Evolutionary conservation across 2,113 vertebrate species (phyloP).

Genomic region (Desmodus rotundus): DNA sequence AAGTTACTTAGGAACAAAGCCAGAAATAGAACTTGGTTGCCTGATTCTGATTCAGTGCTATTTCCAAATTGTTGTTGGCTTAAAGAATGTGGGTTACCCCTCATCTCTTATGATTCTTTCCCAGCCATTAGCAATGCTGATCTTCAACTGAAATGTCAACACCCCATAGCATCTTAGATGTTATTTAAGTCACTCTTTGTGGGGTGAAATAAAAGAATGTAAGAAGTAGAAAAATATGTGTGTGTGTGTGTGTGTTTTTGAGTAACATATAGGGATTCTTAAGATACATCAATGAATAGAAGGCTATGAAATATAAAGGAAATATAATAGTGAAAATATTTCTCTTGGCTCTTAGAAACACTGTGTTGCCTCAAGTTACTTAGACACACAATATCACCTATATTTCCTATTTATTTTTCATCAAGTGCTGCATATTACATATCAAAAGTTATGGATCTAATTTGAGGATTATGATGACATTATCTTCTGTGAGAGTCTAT

Average conservation of each 20-base stretch:
- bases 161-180: background rate
- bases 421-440: background rate
- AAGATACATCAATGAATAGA: background rate
- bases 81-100: background rate
- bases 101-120: background rate
- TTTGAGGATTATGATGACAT: background rate
- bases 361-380: background rate
- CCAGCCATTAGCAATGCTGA: background rate
- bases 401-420: background rate
- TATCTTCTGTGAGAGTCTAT: background rate
- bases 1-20: background rate
- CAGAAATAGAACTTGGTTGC: background rate
- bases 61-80: background rate
- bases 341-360: background rate
- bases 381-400: background rate
- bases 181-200: slow-evolving; percentile 43
- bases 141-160: slow-evolving; percentile 40
- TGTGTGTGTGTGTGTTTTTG: background rate
- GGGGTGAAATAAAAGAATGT: background rate
- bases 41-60: background rate
- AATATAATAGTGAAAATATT: background rate
- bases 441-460: background rate
- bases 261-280: background rate
- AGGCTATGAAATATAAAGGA: background rate
- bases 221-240: background rate